Evolutionary conservation across 1,140 invertebrate genomes (phyloP), one percentile per base, ranked within the genome.

Genomic region (Metopolophium dirhodum): DNA sequence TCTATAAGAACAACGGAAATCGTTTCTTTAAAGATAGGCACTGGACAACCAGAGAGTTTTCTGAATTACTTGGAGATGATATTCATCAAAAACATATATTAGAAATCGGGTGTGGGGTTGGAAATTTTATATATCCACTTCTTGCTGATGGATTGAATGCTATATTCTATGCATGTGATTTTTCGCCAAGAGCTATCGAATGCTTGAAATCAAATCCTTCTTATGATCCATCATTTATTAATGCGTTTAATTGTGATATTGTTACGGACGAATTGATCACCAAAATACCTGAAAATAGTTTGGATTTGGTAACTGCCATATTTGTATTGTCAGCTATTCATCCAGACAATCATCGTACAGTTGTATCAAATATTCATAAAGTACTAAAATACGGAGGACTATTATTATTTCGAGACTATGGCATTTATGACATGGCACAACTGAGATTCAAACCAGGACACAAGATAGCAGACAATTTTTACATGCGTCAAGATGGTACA

Each of bases 391-490:
- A 97, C 1, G 98, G 97, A 37, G 99, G 99, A 30, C 95, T 98
- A 61, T 95, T 99, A 8, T 95, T 99, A 9, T 98, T 99, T 94
- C 95, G 99, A 94, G 99, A 99, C 96, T 99, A 99, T 95, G 99
- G 99, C 0, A 95, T 99, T n/a, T 98, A 99, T 95, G 99, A 99
- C 95, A 98, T 99, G 97, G 98, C 99, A 7, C 99, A 99, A 95
- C 94, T 99, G 7, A 96, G 99, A 90, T 99, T 99, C 95, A 97
- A 98, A 94, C 96, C 98, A 8, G 98, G 98, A 1, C 97, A 98
- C 95, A 99, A 99, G 95, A 98, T 99, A 94, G 95, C 96, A 18
- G 98, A 99, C 45, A 99, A 99, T 95, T 98, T 99, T 94, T 99
- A 99, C 95, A 97, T 98, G 95, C 95, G 99, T 45, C 99, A 99